phyloP scores from a whole-genome alignment of 2,888 invertebrate genomes.

The Eupeodes luniger region DNA sequence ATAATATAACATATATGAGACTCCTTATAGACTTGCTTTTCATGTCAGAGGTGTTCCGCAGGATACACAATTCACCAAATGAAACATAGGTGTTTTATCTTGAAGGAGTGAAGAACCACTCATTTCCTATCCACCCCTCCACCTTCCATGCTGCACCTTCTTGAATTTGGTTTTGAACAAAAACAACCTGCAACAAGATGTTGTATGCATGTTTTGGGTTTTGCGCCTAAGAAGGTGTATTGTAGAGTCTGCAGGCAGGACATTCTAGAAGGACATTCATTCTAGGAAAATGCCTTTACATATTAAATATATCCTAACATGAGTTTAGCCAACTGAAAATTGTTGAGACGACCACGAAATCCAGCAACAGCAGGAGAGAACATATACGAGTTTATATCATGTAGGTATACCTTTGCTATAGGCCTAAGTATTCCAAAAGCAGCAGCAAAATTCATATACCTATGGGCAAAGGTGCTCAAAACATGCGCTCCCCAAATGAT shows the following conservation, averaged over 20 bases:
- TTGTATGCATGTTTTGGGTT: conserved; percentile 64
- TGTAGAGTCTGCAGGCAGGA: conserved; percentile 45
- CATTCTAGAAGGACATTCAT: conserved; percentile 63
- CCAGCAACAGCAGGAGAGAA: background rate
- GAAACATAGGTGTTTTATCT: conserved; percentile 70
- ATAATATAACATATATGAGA: background rate
- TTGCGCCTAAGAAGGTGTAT: conserved; percentile 61
- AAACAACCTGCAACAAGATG: conserved; percentile 73
- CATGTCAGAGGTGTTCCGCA: conserved; percentile 73
- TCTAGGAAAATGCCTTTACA: conserved; percentile 65
- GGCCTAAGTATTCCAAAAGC: conserved; percentile 2
- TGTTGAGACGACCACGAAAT: conserved; percentile 54
- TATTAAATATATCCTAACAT: conserved; percentile 69
- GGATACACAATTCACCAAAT: conserved; percentile 71
- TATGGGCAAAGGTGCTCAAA: conserved; percentile 71
- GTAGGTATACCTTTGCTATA: no score
- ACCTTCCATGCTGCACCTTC: rapidly evolving
- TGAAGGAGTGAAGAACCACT: conserved; percentile 46
- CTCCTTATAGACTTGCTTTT: conserved; percentile 37
- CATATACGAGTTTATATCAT: background rate
- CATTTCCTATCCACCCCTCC: background rate
- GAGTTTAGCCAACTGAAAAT: conserved; percentile 68
- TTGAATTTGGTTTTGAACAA: conserved; percentile 6
- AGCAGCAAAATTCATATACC: conserved; percentile 23
- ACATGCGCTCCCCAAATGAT: conserved; percentile 58